Evolutionary conservation across 1,140 invertebrate genomes (phyloP).

Genomic region (Plutomurus gul): DNA sequence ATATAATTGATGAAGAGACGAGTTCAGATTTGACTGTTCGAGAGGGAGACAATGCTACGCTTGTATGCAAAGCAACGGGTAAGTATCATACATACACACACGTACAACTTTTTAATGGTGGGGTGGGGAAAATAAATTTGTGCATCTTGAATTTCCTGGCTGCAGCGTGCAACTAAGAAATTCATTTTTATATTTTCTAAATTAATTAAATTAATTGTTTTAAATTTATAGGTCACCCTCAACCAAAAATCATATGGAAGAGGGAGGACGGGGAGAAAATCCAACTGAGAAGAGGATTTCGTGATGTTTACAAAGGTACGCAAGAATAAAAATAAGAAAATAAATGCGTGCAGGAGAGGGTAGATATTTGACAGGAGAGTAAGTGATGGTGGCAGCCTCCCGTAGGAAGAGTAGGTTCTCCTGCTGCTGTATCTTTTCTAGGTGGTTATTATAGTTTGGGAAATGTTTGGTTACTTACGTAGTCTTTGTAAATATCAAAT

Average conservation of each 20-base stretch:
- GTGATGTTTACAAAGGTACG: constrained; percentile 69
- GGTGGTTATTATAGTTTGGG: too few species aligned
- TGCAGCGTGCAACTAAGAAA: too few species aligned
- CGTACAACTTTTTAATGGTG: too few species aligned
- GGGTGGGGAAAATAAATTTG: too few species aligned
- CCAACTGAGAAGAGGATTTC: constrained; percentile 65
- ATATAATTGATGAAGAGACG: constrained; percentile 75
- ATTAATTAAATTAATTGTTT: background rate
- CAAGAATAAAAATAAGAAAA: too few species aligned
- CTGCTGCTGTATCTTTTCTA: too few species aligned
- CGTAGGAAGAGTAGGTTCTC: too few species aligned
- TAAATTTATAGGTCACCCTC: constrained; percentile 56
- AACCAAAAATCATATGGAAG: constrained; percentile 60
- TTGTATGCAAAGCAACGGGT: constrained; percentile 69
- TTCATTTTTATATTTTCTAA: background rate
- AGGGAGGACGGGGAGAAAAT: constrained; percentile 62
- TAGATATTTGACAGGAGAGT: too few species aligned
- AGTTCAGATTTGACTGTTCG: constrained; percentile 74
- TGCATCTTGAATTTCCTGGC: too few species aligned
- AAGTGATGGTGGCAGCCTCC: too few species aligned
- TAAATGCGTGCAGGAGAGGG: too few species aligned
- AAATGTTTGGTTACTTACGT: background rate
- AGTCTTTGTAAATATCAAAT: background rate
- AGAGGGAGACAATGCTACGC: constrained; percentile 78
- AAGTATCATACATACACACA: too few species aligned